Conservation (phyloP, 2,113 vertebrate species). For the Oreotrochilus melanogaster region DNA sequence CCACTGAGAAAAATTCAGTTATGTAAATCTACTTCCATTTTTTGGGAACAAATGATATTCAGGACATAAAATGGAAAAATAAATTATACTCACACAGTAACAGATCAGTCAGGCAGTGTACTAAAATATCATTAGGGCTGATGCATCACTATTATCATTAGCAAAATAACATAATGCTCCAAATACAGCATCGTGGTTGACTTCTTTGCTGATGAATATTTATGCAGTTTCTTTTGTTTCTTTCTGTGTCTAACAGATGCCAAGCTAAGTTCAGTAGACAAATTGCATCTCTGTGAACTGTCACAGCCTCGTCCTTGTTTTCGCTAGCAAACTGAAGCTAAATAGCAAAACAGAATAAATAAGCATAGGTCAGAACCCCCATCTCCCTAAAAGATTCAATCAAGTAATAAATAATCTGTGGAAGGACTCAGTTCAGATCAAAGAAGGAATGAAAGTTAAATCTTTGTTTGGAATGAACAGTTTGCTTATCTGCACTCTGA, state of each 20-base stretch:
- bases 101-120: constrained; percentile 58
- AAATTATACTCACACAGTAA: constrained; percentile 7
- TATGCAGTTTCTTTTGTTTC: constrained; percentile 65
- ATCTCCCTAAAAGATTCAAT: constrained; percentile 42
- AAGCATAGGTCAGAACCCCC: constrained; percentile 44
- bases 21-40: constrained; percentile 59
- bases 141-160: constrained; percentile 66
- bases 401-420: constrained; percentile 35
- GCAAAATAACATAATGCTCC: constrained; percentile 67
- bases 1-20: neutral
- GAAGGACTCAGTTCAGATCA: constrained; percentile 18
- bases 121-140: constrained; percentile 59
- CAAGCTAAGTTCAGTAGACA: constrained; percentile 65
- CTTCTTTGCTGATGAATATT: constrained; percentile 64
- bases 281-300: constrained; percentile 59
- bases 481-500: neutral
- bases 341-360: constrained; percentile 54
- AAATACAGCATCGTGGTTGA: constrained; percentile 40
- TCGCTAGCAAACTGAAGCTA: constrained; percentile 27
- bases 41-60: constrained; percentile 60
- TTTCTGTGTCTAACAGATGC: constrained; percentile 54
- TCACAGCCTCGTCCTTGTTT: constrained; percentile 46
- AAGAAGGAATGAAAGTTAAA: constrained; percentile 10
- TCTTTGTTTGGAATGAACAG: neutral
- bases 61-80: constrained; percentile 61